Base-by-base conservation (phyloP, 2,113 vertebrate species). In the Aphyosemion australe region DNA sequence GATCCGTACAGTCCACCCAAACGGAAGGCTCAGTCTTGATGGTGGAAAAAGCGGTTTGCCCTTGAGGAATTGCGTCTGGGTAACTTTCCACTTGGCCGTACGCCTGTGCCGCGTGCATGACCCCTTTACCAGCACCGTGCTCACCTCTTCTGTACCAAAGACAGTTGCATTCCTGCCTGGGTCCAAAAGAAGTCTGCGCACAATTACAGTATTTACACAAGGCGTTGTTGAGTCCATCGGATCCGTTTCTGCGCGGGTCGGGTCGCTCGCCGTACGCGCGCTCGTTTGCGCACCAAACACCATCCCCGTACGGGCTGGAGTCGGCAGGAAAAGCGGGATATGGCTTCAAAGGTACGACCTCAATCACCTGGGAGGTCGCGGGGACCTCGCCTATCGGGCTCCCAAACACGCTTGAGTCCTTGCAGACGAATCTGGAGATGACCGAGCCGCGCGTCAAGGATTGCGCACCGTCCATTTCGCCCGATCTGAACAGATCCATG, bases 21-120 rank as follows among this genome's bases (percentile, higher is more conserved):
- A 69, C 47, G 0, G 78, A 32, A 8, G 79, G 61, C 6, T 91
- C 90, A 4, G 54, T 87, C 81, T 90, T 91, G 72, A 90, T 68
- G 0, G 61, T 48, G 43, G 86, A 46, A 31, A 78, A 77, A 50
- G 63, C 47, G 64, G 11, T 63, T n/a, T 80, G 80, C 13, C 74
- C 74, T 59, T 82, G 80, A 19, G 69, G 64, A 18, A 59, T 20
- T 11, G 54, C 66, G 63, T 75, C 83, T 62, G 67, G 86, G 82
- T 87, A 88, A 87, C 82, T 87, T 88, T 87, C 85, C 87, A 78
- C 61, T 69, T 76, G 80, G 45, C 83, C 81, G 13, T 78, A 88
- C 4, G 48, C 77, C 6, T 67, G 84, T 45, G 70, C 58, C 3
- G 80, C 49, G n/a, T 48, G 64, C 32, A 50, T 5, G 75, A 9